Evolutionary conservation across 37 sponge, comb jelly and placozoan species (phyloP), one percentile per base, ranked within the genome.

Genomic region (Crambe crambe): DNA sequence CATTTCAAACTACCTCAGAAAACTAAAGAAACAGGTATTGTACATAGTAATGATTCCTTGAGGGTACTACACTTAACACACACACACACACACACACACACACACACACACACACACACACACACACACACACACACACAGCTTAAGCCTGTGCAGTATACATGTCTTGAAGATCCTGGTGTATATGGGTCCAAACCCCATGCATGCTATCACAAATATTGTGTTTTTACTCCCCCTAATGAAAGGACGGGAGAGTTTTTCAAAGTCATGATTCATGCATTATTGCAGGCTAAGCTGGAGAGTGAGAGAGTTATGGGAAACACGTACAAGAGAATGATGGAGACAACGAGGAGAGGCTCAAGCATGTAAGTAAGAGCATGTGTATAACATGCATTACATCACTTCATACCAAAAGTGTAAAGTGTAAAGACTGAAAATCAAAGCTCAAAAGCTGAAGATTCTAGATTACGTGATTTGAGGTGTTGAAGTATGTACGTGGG

Each of bases 1-100:
- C 27, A 70, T 95, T 30, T 69, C 86, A 42, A 78, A 60, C 40
- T 84, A 88, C 36, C 77, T 97, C 61, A 89, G 83, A 54, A 95
- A 86, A 58, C 56, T 95, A 10, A 89, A 87, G 85, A 93, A 89
- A 36, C 96, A 95, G 88, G 90, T 90, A 31, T 8, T 3, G n/a
- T n/a, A n/a, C n/a, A n/a, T n/a, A n/a, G n/a, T n/a, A n/a, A n/a
- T n/a, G n/a, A 51, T 51, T 15, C 54, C 15, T 51, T 51, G 15
- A 18, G 9, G 15, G 42, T 22, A 8, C 25, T 29, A 78, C 5
- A 44, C n/a, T 72, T n/a, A 35, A 12, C 3, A 23, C 35, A 41
- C n/a, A 37, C 27, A 42, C 35, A 17, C 1, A 30, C 25, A 76
- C 4, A 30, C 23, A 36, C 62, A 29, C 62, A 76, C 3, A 58